phyloP scores from a whole-genome alignment of 1,140 invertebrate genomes.

The Kradibia gibbosae region DNA sequence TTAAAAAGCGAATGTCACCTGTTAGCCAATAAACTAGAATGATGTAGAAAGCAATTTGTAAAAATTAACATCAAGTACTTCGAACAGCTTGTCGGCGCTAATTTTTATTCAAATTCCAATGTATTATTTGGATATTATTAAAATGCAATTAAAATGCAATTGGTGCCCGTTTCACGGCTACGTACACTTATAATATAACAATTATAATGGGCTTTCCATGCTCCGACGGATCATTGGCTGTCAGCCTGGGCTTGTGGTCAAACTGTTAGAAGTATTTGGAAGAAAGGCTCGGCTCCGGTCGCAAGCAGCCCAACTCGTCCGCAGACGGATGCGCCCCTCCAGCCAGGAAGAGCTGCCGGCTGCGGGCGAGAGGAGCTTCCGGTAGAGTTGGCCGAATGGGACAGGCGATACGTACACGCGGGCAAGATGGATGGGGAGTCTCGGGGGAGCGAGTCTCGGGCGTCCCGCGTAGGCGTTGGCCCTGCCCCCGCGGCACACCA shows the following conservation, averaged over 20 bases:
- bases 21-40: neutral
- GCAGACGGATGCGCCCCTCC: neutral
- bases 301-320: neutral
- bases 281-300: neutral
- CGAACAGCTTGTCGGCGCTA: neutral
- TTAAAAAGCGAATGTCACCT: too few relatives aligned
- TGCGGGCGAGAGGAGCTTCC: constrained; percentile 1
- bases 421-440: neutral
- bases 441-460: neutral
- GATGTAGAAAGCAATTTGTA: neutral
- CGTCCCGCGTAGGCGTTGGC: neutral
- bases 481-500: neutral
- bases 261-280: too few relatives aligned
- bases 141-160: neutral
- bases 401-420: neutral
- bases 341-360: neutral
- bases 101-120: neutral
- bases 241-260: too few relatives aligned
- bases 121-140: neutral
- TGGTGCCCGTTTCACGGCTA: neutral
- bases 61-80: too few relatives aligned
- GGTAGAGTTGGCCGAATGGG: too few relatives aligned
- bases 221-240: too few relatives aligned
- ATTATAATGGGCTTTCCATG: neutral
- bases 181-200: neutral